Evolutionary conservation across 2,888 invertebrate genomes (phyloP).

Genomic region (Lasioglossum pauxillum): DNA sequence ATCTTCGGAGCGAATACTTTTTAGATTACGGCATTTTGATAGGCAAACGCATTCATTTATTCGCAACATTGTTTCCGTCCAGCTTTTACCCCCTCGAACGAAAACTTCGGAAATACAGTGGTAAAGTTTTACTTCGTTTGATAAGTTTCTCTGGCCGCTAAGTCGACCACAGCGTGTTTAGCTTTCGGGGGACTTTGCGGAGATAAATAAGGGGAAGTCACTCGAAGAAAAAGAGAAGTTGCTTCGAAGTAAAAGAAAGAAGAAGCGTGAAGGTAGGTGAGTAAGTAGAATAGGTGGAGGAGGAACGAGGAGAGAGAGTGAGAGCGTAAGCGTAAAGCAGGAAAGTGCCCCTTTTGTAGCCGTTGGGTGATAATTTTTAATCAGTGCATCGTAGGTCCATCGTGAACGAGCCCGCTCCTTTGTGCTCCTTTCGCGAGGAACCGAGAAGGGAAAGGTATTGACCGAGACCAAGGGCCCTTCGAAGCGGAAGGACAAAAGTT

Average conservation of each 20-base stretch:
- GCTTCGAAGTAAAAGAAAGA: slow-evolving; percentile 6
- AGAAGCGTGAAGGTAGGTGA: slow-evolving; percentile 20
- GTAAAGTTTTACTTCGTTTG: slow-evolving; percentile 79
- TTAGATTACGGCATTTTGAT: slow-evolving; percentile 1
- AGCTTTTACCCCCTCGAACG: not conserved
- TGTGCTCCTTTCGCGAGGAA: slow-evolving; percentile 64
- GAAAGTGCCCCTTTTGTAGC: slow-evolving; percentile 78
- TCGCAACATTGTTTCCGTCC: slow-evolving; percentile 16
- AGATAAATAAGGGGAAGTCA: slow-evolving; percentile 75
- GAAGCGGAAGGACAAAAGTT: slow-evolving; percentile 78
- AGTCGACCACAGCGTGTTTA: slow-evolving; percentile 74
- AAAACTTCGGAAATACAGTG: slow-evolving; percentile 24
- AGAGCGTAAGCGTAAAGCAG: slow-evolving; percentile 52
- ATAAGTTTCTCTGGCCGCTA: slow-evolving; percentile 72
- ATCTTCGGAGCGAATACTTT: not conserved
- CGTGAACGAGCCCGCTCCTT: slow-evolving; percentile 70
- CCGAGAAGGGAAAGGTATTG: slow-evolving; percentile 68
- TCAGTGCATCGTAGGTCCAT: slow-evolving; percentile 78
- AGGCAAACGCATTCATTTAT: slow-evolving; percentile 21
- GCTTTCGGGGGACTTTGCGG: slow-evolving; percentile 67
- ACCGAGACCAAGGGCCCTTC: slow-evolving; percentile 63
- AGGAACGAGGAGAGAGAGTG: slow-evolving; percentile 10
- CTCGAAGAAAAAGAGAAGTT: slow-evolving; percentile 48
- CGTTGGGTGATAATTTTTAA: slow-evolving; percentile 82
- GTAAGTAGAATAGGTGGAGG: slow-evolving; percentile 17